Evolutionary conservation across 2,888 invertebrate species (phyloP), one percentile per base, ranked within the genome.

Genomic region (Drosophila helvetica): DNA sequence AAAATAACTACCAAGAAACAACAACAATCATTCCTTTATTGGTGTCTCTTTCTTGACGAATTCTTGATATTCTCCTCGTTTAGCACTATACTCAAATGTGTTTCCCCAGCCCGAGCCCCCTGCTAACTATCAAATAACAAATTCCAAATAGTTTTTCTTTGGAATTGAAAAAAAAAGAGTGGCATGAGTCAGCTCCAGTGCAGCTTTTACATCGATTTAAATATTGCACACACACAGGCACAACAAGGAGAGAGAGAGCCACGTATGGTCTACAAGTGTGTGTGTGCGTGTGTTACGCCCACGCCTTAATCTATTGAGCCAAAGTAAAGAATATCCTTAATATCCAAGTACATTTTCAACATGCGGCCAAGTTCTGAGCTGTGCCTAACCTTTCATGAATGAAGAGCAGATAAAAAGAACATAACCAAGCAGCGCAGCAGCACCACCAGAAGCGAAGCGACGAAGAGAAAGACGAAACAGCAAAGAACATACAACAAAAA

Each of bases 151-250:
- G 57, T 59, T 67, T 52, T 77, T 74, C 67, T 70, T 74, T 69
- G 75, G 77, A 81, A 83, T 85, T 80, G 72, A 18, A 77, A 79
- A 18, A 77, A 79, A 79, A 81, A 73, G 62, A 38, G 15, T 15
- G 27, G 69, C 43, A 85, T 86, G 86, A 86, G 74, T 86, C 86
- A 86, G 27, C 43, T 45, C 18, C 53, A 27, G n/a, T 71, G 71
- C 59, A 65, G 43, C 25, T 42, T 33, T 18, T 51, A 55, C 57
- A 67, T 73, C 61, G 65, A 64, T 65, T 69, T 19, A 59, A 71
- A 47, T 61, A 48, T 53, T 27, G 43, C 53, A 60, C 17, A 61
- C 57, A 54, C 64, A 52, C 54, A 19, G 30, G 10, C 45, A 18
- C 17, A 51, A 19, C n/a, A 12, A 30, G 60, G 22, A 8, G 46